A percentile compares a stretch with the other conserved stretches of the same genome.
Conservation (phyloP, 1,140 invertebrate species). For the Polypedilum pembai region DNA sequence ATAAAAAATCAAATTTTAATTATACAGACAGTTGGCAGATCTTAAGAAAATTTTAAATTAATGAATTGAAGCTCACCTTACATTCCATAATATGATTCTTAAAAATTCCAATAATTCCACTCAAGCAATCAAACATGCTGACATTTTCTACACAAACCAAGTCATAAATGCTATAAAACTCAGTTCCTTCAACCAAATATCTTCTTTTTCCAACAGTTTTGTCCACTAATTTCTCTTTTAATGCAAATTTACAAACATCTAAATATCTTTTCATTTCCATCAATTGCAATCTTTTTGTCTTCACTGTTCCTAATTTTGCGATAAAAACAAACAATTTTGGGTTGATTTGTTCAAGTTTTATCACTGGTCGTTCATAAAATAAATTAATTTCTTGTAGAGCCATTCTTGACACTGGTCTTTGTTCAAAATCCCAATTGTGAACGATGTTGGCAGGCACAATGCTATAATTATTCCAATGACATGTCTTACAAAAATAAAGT, state of each 20-base stretch:
- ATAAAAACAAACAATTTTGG: constrained; percentile 77
- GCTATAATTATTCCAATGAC: constrained; percentile 78
- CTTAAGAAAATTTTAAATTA: constrained; percentile 35
- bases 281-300: constrained; percentile 46
- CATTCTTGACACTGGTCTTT: constrained; percentile 53
- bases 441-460: constrained; percentile 82
- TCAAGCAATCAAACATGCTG: constrained; percentile 37
- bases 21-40: too few relatives aligned
- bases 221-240: constrained; percentile 39
- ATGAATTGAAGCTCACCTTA: constrained; percentile 36
- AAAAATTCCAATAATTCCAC: constrained; percentile 36
- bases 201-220: constrained; percentile 32
- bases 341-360: constrained; percentile 74
- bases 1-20: too few relatives aligned
- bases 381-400: constrained; percentile 49
- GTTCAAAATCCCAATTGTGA: constrained; percentile 90
- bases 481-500: constrained; percentile 80
- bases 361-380: constrained; percentile 61
- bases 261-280: constrained; percentile 41
- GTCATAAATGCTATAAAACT: constrained; percentile 40
- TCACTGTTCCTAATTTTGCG: constrained; percentile 69
- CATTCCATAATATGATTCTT: constrained; percentile 37
- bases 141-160: constrained; percentile 38
- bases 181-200: constrained; percentile 39
- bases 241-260: constrained; percentile 37